These are phyloP conservation scores for Nymphalis io DNA, from an alignment of 1,140 invertebrate species.

Conservation along the genomic window DNA sequence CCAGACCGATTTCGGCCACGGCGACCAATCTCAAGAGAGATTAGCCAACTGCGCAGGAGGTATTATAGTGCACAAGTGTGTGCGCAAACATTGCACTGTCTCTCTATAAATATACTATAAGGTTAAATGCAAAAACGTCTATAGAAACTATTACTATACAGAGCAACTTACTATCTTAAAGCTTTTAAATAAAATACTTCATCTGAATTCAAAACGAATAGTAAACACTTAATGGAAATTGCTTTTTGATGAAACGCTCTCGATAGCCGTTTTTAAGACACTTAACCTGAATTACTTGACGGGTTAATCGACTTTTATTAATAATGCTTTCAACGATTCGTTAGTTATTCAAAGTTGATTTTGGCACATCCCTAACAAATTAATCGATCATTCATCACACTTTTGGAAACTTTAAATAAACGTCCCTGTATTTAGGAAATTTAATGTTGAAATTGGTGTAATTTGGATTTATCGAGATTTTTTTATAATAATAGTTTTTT, in stretches of 20 bases:
- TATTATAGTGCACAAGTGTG: too few relatives aligned
- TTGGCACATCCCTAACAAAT: not conserved
- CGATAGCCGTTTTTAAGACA: conserved; percentile 15
- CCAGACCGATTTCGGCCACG: too few relatives aligned
- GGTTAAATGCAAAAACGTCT: not conserved
- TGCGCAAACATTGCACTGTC: too few relatives aligned
- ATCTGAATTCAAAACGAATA: conserved; percentile 24
- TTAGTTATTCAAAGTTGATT: conserved; percentile 5
- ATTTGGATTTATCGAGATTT: too few relatives aligned
- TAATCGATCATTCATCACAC: not conserved
- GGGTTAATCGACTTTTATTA: conserved; percentile 24
- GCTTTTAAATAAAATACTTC: conserved; percentile 16
- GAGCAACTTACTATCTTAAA: not conserved
- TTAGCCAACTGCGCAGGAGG: too few relatives aligned
- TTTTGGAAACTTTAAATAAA: not conserved
- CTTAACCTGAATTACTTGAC: conserved; percentile 22
- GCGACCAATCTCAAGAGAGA: too few relatives aligned
- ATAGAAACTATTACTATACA: not conserved
- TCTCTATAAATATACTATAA: too few relatives aligned
- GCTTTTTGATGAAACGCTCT: conserved; percentile 33
- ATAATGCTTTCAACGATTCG: conserved; percentile 1
- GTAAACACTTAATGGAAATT: conserved; percentile 36
- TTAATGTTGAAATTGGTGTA: too few relatives aligned
- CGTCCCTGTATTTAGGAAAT: too few relatives aligned
- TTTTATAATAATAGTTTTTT: too few relatives aligned